phyloP scores from a whole-genome alignment of 1,140 invertebrate genomes.

The Brachionus sp. region DNA sequence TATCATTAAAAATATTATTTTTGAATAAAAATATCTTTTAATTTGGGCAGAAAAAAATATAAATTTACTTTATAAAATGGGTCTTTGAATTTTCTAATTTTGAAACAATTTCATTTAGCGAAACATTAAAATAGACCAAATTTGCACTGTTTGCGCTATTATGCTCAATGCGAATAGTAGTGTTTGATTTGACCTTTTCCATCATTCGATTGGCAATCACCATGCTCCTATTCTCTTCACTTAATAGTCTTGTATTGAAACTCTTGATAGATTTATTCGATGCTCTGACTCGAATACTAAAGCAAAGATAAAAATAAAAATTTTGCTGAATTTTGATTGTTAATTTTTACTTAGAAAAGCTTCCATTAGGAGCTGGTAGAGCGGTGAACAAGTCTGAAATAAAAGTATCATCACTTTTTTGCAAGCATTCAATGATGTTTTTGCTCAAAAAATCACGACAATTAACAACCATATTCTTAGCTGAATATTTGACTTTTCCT shows the following conservation, averaged over 20 bases:
- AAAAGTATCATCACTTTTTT: conserved; percentile 45
- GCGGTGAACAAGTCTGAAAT: conserved; percentile 14
- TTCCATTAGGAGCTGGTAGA: conserved; percentile 21
- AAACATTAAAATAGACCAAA: conserved; percentile 35
- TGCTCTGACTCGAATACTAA: neutral
- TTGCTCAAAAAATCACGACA: conserved; percentile 11
- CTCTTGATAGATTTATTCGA: conserved; percentile 4
- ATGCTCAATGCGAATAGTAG: conserved; percentile 5
- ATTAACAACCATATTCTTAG: neutral
- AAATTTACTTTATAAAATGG: conserved; percentile 4
- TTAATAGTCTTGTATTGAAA: neutral
- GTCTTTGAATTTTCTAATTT: conserved; percentile 33
- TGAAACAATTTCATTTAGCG: neutral
- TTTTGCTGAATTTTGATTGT: neutral
- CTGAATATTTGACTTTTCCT: conserved; percentile 37
- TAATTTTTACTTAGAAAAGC: conserved; percentile 24
- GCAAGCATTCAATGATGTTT: conserved; percentile 36
- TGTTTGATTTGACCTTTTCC: conserved; percentile 7
- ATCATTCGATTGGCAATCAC: conserved; percentile 23
- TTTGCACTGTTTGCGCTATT: conserved; percentile 3
- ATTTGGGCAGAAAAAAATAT: no score
- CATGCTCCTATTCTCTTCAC: conserved; percentile 25
- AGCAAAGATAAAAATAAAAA: neutral
- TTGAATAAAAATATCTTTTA: no score
- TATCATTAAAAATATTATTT: no score